Evolutionary conservation across 2,113 vertebrate species (phyloP).

Genomic region (Thalassarche chlororhynchos): DNA sequence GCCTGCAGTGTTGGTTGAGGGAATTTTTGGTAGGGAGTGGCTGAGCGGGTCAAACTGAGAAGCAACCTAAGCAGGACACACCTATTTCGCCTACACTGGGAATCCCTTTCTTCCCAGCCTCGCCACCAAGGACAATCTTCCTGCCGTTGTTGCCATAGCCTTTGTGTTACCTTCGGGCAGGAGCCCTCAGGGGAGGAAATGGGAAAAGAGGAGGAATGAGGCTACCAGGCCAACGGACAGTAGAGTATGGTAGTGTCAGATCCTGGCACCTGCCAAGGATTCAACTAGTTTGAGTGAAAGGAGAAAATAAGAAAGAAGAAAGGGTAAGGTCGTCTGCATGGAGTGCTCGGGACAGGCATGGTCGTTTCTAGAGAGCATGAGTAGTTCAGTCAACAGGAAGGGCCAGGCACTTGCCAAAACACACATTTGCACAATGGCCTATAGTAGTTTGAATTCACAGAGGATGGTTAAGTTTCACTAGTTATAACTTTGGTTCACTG

Average conservation of each 20-base stretch:
- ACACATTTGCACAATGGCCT: neutral
- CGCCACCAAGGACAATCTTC: neutral
- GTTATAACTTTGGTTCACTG: neutral
- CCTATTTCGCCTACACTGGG: neutral
- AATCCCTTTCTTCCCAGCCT: neutral
- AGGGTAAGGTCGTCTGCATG: neutral
- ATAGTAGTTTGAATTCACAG: neutral
- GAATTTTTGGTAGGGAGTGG: neutral
- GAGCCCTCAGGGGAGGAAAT: neutral
- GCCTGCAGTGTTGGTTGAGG: neutral
- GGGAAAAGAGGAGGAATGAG: neutral
- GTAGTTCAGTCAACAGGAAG: neutral
- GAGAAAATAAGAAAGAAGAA: neutral
- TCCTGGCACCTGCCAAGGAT: neutral
- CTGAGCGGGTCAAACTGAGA: neutral
- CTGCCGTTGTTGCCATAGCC: neutral
- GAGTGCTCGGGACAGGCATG: neutral
- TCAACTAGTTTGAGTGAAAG: neutral
- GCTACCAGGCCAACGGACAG: neutral
- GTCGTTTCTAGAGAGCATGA: neutral
- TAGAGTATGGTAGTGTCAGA: neutral
- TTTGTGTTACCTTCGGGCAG: neutral
- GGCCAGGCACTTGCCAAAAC: neutral
- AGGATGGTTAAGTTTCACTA: neutral
- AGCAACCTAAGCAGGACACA: neutral